Conservation (phyloP, 35 echinoderm and acorn worm genomes). For the Hemicentrotus pulcherrimus region DNA sequence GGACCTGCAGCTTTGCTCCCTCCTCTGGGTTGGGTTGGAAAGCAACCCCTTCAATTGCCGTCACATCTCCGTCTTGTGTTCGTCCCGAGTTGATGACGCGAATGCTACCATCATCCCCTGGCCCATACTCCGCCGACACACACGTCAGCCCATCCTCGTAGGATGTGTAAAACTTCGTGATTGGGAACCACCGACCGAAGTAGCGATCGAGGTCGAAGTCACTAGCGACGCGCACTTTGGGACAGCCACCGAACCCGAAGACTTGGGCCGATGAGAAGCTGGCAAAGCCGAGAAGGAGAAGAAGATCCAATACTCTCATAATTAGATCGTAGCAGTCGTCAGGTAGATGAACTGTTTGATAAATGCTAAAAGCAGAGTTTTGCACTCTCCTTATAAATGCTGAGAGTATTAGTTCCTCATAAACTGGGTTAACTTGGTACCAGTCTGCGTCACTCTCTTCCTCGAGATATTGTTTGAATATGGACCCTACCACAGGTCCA, state of each 20-base stretch:
- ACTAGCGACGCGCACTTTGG: neutral
- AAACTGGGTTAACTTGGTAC: too few relatives aligned
- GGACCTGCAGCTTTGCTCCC: neutral
- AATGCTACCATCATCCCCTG: neutral
- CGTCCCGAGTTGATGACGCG: neutral
- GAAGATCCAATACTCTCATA: neutral
- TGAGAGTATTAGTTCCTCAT: too few relatives aligned
- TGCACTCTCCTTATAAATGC: too few relatives aligned
- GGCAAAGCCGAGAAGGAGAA: neutral
- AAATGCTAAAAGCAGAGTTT: neutral
- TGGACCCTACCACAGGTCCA: too few relatives aligned
- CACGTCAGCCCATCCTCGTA: neutral
- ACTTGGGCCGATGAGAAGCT: neutral
- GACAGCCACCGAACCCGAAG: neutral
- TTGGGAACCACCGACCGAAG: neutral
- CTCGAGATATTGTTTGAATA: neutral
- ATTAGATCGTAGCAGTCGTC: neutral
- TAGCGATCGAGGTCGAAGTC: neutral
- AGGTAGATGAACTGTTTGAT: neutral
- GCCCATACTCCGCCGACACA: neutral
- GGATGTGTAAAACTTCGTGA: neutral
- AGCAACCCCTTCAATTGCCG: neutral
- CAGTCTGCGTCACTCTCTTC: neutral
- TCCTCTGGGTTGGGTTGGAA: neutral
- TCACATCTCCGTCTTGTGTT: neutral